Evolutionary conservation across 2,888 invertebrate species (phyloP), one percentile per base, ranked within the genome.

Genomic region (Cheilosia grossa): DNA sequence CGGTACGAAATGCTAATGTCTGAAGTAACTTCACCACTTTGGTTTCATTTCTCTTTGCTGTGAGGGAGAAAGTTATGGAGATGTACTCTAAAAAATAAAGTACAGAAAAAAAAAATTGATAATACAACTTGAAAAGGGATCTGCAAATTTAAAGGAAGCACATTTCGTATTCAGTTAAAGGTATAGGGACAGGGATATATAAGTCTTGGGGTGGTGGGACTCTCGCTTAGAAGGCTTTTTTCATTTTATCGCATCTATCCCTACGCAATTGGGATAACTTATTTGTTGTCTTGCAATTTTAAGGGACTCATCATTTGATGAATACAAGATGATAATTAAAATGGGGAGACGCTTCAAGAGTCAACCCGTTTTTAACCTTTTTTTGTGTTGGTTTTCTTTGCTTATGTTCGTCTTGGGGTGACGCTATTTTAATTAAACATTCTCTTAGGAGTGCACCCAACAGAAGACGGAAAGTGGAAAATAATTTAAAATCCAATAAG

Each of bases 311-410:
- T 17, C 44, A 42, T 49, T 49, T 64, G 33, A 64, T 37, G 42
- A 44, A 40, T 24, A 27, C 44, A 44, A 40, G 30, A 33, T 21
- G 17, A 49, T 64, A 17, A 33, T 19, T 9, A 19, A 49, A 49
- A 49, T 49, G 33, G 37, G 19, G 47, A 37, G 37, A 49, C 15
- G 21, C 21, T 27, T 44, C n/a, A 27, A 30, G 13, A 64, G 64
- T 51, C 49, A 64, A 64, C 19, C 21, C 33, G 70, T 19, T 70
- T 59, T 70, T 58, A 70, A 70, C 69, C 69, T 70, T 58, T 70
- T 69, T 10, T 56, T 30, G 42, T 19, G 42, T 13, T 13, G 13
- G n/a, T 0, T n/a, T 42, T 5, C 2, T 17, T 17, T 17, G 2
- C 6, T 44, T n/a, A 15, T n/a, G 21, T 30, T 17, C 30, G 44